Evolutionary conservation across 2,113 vertebrate genomes (phyloP).

Genomic region (Garra rufa): DNA sequence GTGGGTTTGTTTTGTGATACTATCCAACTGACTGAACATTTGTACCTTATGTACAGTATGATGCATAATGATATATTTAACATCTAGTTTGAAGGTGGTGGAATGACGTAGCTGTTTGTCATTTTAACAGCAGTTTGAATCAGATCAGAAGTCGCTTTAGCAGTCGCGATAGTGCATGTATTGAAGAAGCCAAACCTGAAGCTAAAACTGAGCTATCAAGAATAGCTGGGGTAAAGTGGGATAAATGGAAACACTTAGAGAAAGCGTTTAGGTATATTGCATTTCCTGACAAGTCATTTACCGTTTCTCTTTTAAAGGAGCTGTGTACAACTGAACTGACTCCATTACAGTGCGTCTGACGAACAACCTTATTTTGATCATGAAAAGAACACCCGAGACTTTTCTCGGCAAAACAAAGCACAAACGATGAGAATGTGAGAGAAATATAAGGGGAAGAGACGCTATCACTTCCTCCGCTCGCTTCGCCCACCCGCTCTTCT

Average conservation of each 20-base stretch:
- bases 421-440: neutral
- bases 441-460: conserved; percentile 7
- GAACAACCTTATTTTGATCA: neutral
- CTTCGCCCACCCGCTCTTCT: conserved; percentile 16
- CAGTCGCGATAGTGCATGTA: neutral
- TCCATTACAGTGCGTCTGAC: neutral
- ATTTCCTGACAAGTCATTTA: neutral
- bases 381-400: neutral
- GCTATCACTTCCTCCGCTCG: conserved; percentile 12
- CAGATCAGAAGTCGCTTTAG: neutral
- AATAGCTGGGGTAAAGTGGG: neutral
- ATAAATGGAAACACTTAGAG: neutral
- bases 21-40: neutral
- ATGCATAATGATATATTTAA: neutral
- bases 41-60: neutral
- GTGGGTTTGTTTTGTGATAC: conserved; percentile 1
- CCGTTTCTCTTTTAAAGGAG: neutral
- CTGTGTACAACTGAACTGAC: neutral
- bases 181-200: neutral
- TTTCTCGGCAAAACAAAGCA: conserved; percentile 13
- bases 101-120: neutral
- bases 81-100: neutral
- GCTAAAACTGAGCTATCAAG: too few relatives aligned
- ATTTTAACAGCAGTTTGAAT: neutral
- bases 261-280: neutral